phyloP scores from a whole-genome alignment of 2,888 invertebrate genomes.

The Heteromurus nitidus region DNA sequence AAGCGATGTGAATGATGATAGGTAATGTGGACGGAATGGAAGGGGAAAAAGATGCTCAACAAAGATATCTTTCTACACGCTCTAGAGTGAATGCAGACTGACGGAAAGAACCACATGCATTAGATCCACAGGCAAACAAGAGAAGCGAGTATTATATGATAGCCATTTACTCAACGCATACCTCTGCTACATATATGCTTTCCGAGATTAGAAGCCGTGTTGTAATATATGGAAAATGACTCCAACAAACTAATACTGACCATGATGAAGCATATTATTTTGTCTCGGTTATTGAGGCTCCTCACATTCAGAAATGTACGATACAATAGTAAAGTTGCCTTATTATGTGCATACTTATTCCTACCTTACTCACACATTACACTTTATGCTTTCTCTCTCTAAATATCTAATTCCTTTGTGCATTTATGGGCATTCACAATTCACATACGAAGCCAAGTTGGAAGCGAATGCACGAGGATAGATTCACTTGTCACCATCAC shows the following conservation, averaged over 20 bases:
- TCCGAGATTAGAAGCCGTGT: conserved; percentile 15
- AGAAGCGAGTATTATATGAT: not conserved
- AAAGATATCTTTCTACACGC: not conserved
- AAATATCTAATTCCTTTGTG: no score
- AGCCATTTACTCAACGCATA: not conserved
- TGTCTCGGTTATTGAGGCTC: conserved; percentile 11
- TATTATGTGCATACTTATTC: not conserved
- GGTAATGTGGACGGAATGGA: no score
- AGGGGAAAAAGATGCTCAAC: not conserved
- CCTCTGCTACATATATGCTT: not conserved
- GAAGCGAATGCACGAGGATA: no score
- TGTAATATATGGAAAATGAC: conserved; percentile 23
- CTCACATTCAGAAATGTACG: not conserved
- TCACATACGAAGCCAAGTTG: no score
- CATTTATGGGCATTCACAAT: no score
- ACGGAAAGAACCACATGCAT: conserved; percentile 37
- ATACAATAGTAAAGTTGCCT: no score
- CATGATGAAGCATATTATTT: conserved; percentile 35
- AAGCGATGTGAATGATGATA: no score
- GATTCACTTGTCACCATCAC: conserved; percentile 44
- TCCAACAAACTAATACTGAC: conserved; percentile 31
- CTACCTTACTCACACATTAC: no score
- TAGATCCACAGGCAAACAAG: not conserved
- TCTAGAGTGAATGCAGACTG: conserved; percentile 13
- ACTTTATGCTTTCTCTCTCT: no score